These are phyloP conservation scores for Capitulum mitella DNA, from an alignment of 2,888 invertebrate species.

Conservation along the genomic window DNA sequence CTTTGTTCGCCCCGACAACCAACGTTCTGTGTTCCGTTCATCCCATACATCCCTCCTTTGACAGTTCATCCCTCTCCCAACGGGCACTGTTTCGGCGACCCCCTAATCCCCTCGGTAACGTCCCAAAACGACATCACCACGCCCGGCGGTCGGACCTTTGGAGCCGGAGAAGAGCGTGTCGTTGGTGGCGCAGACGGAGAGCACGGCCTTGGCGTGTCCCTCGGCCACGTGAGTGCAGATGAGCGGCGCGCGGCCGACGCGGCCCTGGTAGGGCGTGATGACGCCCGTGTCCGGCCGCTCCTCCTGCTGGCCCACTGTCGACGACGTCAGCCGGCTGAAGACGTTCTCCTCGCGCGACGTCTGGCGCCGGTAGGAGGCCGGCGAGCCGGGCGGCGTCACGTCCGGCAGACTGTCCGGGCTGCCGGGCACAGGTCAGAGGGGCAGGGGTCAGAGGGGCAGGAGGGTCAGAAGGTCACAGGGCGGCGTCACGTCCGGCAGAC, in stretches of 20 bases:
- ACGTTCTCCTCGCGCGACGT: constrained; percentile 55
- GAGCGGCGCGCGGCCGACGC: constrained; percentile 54
- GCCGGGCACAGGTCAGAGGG: background rate
- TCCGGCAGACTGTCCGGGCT: background rate
- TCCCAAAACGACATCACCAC: no score
- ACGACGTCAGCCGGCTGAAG: constrained; percentile 63
- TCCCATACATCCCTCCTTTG: no score
- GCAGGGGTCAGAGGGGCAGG: no score
- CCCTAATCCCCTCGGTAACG: no score
- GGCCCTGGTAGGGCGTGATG: constrained; percentile 54
- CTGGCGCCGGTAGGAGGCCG: constrained; percentile 50
- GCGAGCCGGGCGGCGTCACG: constrained; percentile 51
- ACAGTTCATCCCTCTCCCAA: no score
- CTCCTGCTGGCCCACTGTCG: constrained; percentile 45
- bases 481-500: no score
- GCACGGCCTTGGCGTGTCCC: constrained; percentile 76
- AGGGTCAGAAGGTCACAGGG: no score
- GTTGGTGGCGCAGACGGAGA: constrained; percentile 67
- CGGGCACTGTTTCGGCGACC: no score
- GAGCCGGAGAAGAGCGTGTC: constrained; percentile 73
- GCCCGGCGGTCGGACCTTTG: no score
- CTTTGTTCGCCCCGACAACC: no score
- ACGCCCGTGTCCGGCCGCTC: constrained; percentile 44
- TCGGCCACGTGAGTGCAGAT: constrained; percentile 73
- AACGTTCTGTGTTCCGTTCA: no score